phyloP scores from a whole-genome alignment of 1,140 invertebrate genomes.

The Monochamus saltuarius region DNA sequence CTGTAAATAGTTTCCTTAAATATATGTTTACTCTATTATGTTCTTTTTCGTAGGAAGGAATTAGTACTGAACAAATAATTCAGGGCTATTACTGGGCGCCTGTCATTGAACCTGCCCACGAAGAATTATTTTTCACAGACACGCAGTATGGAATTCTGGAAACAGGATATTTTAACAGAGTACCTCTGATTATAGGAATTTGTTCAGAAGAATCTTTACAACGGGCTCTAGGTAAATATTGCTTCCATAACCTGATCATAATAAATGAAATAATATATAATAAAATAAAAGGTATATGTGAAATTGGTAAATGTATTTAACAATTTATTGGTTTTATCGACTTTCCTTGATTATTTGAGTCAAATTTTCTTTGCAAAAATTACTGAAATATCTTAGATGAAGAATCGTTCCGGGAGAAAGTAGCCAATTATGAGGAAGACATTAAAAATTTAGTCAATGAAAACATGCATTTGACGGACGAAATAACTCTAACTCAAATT shows the following conservation, averaged over 20 bases:
- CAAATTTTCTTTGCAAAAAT: too few relatives aligned
- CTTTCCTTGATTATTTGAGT: too few relatives aligned
- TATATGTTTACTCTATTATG: too few relatives aligned
- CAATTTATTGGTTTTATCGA: too few relatives aligned
- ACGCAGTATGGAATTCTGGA: conserved; percentile 25
- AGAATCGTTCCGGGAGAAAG: too few relatives aligned
- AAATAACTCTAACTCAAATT: neutral
- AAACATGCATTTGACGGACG: neutral
- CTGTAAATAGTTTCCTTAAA: too few relatives aligned
- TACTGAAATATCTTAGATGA: too few relatives aligned
- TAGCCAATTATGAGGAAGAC: neutral
- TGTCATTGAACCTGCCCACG: conserved; percentile 31
- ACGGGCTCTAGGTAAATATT: neutral
- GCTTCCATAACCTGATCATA: neutral
- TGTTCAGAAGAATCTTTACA: conserved; percentile 31
- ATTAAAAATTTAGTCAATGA: neutral
- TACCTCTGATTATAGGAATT: conserved; percentile 37
- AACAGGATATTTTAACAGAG: conserved; percentile 28
- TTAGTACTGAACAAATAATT: conserved; percentile 23
- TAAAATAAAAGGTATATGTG: neutral
- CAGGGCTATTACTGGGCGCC: conserved; percentile 33
- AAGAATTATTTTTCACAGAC: conserved; percentile 32
- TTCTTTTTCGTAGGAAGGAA: neutral
- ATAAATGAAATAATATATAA: neutral
- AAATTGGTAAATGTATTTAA: neutral